Evolutionary conservation across 2,888 invertebrate genomes (phyloP).

Genomic region (Tiphia femorata): DNA sequence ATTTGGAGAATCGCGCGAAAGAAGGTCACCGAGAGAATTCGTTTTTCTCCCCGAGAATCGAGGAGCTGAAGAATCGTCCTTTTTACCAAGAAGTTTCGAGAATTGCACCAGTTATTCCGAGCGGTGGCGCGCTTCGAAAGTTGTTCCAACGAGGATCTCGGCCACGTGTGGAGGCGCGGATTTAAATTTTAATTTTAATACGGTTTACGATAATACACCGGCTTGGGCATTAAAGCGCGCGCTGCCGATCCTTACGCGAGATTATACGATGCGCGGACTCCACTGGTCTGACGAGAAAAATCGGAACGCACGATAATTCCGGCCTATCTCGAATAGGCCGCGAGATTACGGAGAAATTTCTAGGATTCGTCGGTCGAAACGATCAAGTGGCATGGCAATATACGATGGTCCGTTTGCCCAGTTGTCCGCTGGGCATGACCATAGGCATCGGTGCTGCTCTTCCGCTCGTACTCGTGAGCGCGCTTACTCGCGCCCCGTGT

Average conservation of each 20-base stretch:
- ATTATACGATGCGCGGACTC: not conserved
- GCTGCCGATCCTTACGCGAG: not conserved
- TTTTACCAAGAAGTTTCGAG: too few relatives aligned
- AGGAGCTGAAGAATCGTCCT: too few relatives aligned
- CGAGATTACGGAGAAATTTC: constrained; percentile 42
- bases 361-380: constrained; percentile 35
- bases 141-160: too few relatives aligned
- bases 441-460: constrained; percentile 24
- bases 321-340: constrained; percentile 33
- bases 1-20: too few relatives aligned
- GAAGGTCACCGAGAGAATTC: too few relatives aligned
- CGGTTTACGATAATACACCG: too few relatives aligned
- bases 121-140: too few relatives aligned
- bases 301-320: constrained; percentile 30
- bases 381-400: constrained; percentile 33
- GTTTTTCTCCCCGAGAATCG: too few relatives aligned
- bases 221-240: too few relatives aligned
- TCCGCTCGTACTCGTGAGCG: not conserved
- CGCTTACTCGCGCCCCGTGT: not conserved
- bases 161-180: too few relatives aligned
- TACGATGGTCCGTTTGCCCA: constrained; percentile 37
- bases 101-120: too few relatives aligned
- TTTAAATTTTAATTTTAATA: too few relatives aligned
- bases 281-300: constrained; percentile 21
- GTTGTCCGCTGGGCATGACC: constrained; percentile 43